A percentile compares a stretch with the other conserved stretches of the same genome.
These are phyloP conservation scores for Xestobium rufovillosum DNA, from an alignment of 2,888 invertebrate genomes.

Conservation along the genomic window DNA sequence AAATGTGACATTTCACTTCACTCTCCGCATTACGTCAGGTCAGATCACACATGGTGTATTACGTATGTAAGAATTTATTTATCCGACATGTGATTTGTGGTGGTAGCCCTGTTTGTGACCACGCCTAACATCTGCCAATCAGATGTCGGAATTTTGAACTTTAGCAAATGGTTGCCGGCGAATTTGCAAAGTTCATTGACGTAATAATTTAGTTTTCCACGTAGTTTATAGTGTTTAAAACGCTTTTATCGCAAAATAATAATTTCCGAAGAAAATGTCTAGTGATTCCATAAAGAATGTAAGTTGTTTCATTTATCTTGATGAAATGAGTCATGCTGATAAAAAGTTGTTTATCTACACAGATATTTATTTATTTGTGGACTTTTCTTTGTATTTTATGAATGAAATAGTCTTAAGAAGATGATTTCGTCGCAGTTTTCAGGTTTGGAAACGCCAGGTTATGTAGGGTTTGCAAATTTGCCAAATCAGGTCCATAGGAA, in stretches of 20 bases:
- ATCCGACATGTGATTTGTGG: conserved; percentile 34
- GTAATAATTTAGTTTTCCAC: conserved; percentile 11
- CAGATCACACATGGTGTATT: no score
- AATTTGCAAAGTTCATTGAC: conserved; percentile 2
- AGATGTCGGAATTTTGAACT: conserved; percentile 10
- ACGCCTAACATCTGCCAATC: conserved; percentile 17
- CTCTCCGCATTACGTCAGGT: no score
- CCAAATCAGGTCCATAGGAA: conserved; percentile 96
- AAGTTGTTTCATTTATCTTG: conserved; percentile 39
- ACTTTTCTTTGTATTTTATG: conserved; percentile 4
- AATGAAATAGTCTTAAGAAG: conserved; percentile 2
- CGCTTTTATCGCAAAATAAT: no score
- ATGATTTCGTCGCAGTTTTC: conserved; percentile 57
- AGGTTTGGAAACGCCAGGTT: conserved; percentile 77
- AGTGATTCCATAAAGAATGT: conserved; percentile 55
- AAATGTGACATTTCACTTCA: no score
- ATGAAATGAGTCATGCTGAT: no score
- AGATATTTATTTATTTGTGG: not conserved
- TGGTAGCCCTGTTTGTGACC: conserved; percentile 6
- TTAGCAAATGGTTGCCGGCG: not conserved
- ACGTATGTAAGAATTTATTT: no score
- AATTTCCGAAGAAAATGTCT: conserved; percentile 42
- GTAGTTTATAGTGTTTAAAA: conserved; percentile 11
- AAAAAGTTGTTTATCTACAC: not conserved
- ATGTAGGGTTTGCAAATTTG: conserved; percentile 90